A percentile compares a stretch with the other conserved stretches of the same genome.
Evolutionary conservation across 2,888 invertebrate genomes (phyloP).

Genomic region (Lasioglossum vierecki): DNA sequence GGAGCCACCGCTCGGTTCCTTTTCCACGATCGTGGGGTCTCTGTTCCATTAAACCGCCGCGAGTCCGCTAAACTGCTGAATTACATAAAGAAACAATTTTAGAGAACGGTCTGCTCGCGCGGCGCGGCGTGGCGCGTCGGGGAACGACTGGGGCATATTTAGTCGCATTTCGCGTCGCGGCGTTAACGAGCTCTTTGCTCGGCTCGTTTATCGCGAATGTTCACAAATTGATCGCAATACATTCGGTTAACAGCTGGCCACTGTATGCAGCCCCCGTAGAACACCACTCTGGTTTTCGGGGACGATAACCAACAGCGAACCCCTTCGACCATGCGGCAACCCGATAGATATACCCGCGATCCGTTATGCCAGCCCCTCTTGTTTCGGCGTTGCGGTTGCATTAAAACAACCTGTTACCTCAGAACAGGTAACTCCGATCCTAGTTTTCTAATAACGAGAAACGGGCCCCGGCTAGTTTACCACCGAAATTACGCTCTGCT

Average conservation of each 20-base stretch:
- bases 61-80: background rate
- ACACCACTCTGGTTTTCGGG: constrained; percentile 61
- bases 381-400: constrained; percentile 73
- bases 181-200: constrained; percentile 45
- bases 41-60: background rate
- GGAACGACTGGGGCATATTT: background rate
- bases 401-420: constrained; percentile 76
- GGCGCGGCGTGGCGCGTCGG: background rate
- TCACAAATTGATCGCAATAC: constrained; percentile 62
- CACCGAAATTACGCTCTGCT: constrained; percentile 43
- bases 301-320: constrained; percentile 63
- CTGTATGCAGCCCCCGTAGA: constrained; percentile 39
- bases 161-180: background rate
- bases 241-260: constrained; percentile 65
- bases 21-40: background rate
- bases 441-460: constrained; percentile 58
- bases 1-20: background rate
- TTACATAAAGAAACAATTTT: constrained; percentile 16
- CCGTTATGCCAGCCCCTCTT: constrained; percentile 63
- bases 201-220: constrained; percentile 49
- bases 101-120: background rate
- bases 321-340: constrained; percentile 55
- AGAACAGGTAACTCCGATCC: constrained; percentile 56
- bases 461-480: constrained; percentile 48
- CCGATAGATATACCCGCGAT: constrained; percentile 65